Base-by-base conservation (phyloP, 2,797 vertebrate species). In the Paratrypauchen microcephalus region DNA sequence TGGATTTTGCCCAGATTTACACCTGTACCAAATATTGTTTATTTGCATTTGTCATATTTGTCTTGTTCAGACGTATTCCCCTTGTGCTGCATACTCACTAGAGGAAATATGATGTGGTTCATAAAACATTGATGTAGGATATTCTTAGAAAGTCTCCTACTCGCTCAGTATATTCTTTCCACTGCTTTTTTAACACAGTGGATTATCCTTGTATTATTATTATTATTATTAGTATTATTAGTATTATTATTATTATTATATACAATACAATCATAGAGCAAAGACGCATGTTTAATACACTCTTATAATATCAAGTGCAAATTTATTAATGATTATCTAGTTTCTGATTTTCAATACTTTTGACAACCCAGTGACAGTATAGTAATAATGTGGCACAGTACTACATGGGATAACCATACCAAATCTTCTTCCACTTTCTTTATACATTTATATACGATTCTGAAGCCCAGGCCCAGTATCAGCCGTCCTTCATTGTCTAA, bases 111-210 rank as follows among this genome's bases (percentile, higher is more conserved):
- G 86, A 91, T 89, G 75, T 39, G 70, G 77, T 80, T 91, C 87
- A 90, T 92, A 66, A 90, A 91, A 87, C 84, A 92, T 91, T 85
- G 73, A 92, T 87, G 73, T 71, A 73, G 52, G 85, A 82, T 90
- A 92, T 92, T 79, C 91, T 91, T 90, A 90, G 90, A 90, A 86
- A 85, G 73, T 69, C 76, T 60, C 75, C 75, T 75, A 61, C 67
- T 88, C 68, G 68, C 75, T 73, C 78, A n/a, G 19, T 83, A 77
- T 79, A 11, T 55, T 68, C 16, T 68, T 68, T 16, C 28, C 68
- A 63, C 28, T 73, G 41, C 15, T 15, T 28, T 9, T 30, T 66
- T 28, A 11, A 11, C 70, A 58, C 21, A 28, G 23, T 50, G 13
- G 19, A 54, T 21, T 21, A 5, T 23, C 6, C 6, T 55, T 12